A percentile compares a stretch with the other conserved stretches of the same genome.
Conservation (phyloP, 2,888 invertebrate genomes). For the Dolichopus griseipennis region DNA sequence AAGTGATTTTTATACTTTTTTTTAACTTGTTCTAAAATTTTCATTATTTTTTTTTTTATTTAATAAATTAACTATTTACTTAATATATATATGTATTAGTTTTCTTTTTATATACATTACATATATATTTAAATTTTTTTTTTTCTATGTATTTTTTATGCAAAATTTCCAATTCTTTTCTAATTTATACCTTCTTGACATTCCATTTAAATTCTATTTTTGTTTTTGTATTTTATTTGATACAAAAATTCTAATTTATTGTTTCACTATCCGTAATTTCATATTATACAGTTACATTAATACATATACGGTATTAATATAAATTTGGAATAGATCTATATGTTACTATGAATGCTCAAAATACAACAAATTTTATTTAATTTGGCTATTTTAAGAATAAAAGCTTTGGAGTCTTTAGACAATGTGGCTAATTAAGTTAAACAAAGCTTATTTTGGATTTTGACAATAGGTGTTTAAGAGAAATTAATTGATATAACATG, state of each 20-base stretch:
- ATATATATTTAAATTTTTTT: background rate
- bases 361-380: no score
- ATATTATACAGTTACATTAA: background rate
- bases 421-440: no score
- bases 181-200: constrained; percentile 6
- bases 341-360: no score
- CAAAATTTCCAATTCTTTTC: constrained; percentile 6
- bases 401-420: no score
- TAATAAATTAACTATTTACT: background rate
- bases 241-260: background rate
- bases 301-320: background rate
- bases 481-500: no score
- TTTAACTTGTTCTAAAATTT: no score
- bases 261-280: background rate
- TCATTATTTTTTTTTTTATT: background rate
- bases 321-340: no score
- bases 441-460: no score
- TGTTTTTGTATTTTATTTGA: background rate
- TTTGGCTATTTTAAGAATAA: no score
- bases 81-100: background rate
- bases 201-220: background rate
- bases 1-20: no score
- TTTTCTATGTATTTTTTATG: background rate
- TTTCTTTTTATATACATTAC: background rate
- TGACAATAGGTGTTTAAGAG: no score